Evolutionary conservation across 2,113 vertebrate genomes (phyloP).

Genomic region (Heterocephalus glaber): DNA sequence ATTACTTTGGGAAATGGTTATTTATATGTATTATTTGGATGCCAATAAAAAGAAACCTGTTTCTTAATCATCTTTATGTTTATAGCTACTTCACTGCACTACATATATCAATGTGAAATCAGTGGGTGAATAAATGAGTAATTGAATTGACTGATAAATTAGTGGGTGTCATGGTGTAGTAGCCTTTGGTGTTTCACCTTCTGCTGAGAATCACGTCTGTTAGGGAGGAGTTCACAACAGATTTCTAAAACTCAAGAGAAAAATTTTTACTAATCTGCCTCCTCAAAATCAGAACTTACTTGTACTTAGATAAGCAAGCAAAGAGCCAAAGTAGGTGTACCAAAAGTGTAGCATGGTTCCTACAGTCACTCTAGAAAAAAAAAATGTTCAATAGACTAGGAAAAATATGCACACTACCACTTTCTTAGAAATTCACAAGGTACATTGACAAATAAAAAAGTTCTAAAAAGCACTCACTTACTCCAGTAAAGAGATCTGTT

Average conservation of each 20-base stretch:
- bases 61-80: conserved; percentile 28
- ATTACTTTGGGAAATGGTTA: conserved; percentile 18
- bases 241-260: background rate
- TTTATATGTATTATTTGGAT: background rate
- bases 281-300: background rate
- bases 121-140: background rate
- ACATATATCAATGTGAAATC: background rate
- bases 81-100: background rate
- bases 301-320: background rate
- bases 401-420: background rate
- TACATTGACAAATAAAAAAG: background rate
- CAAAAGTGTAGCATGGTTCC: background rate
- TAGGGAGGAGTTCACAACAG: background rate
- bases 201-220: background rate
- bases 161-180: background rate
- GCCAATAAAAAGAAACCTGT: conserved; percentile 28
- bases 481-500: background rate
- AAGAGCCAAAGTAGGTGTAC: background rate
- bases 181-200: background rate
- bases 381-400: background rate
- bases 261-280: background rate
- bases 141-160: background rate
- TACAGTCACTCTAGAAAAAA: background rate
- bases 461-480: conserved; percentile 1
- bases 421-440: background rate